Evolutionary conservation across 2,797 vertebrate species (phyloP).

Genomic region (Argya squamiceps): DNA sequence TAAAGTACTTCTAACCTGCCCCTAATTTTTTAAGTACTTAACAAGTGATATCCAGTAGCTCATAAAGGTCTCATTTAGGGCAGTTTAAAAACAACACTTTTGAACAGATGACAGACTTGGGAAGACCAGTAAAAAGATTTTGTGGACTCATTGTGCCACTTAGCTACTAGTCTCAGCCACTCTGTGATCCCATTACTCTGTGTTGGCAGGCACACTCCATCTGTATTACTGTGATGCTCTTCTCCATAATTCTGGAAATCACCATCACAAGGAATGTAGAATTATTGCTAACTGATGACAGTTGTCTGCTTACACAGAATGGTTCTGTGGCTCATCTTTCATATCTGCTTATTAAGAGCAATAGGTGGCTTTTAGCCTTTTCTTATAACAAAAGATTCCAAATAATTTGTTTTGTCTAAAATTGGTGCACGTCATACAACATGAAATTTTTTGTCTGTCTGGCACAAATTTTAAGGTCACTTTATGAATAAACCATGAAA

Average conservation of each 20-base stretch:
- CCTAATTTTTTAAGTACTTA: neutral
- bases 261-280: neutral
- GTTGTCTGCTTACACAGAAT: neutral
- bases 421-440: neutral
- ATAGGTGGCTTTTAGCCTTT: neutral
- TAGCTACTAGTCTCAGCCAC: neutral
- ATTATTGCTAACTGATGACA: conserved; percentile 36
- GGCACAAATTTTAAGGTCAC: neutral
- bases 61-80: neutral
- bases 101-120: neutral
- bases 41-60: neutral
- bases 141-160: neutral
- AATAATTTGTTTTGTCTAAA: neutral
- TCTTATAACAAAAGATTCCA: neutral
- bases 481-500: neutral
- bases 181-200: neutral
- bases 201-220: neutral
- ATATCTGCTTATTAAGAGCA: neutral
- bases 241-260: neutral
- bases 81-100: neutral
- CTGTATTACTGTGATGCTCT: neutral
- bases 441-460: neutral
- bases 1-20: neutral
- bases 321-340: neutral
- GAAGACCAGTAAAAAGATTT: neutral